These are phyloP conservation scores for Nycticebus coucang DNA, from an alignment of 2,113 vertebrate genomes.

Conservation along the genomic window DNA sequence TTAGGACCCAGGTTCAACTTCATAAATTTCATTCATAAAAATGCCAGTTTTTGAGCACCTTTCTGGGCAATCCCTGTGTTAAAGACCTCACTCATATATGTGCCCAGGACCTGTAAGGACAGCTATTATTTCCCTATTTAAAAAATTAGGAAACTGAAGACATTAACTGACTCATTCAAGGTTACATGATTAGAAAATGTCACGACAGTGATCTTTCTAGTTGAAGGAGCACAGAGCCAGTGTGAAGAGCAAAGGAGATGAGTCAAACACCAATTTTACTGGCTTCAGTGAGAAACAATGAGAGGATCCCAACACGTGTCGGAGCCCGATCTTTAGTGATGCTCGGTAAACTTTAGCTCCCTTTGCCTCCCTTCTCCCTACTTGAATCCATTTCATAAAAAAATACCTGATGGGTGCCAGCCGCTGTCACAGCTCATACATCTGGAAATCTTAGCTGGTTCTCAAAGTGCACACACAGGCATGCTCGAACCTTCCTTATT, in stretches of 20 bases:
- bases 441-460: neutral
- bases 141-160: neutral
- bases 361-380: neutral
- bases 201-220: neutral
- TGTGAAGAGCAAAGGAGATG: neutral
- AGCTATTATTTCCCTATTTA: neutral
- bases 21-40: neutral
- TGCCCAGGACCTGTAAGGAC: neutral
- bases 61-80: neutral
- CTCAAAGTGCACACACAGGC: neutral
- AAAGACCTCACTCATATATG: neutral
- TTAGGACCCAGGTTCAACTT: neutral
- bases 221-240: neutral
- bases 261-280: neutral
- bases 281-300: neutral
- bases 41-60: neutral
- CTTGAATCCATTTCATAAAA: neutral
- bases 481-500: neutral
- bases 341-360: neutral
- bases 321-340: neutral
- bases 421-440: neutral
- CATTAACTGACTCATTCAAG: neutral
- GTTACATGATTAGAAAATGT: neutral
- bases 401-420: neutral
- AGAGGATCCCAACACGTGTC: neutral